Evolutionary conservation across 1,140 invertebrate species (phyloP).

Genomic region (Heliconius eleuchia): DNA sequence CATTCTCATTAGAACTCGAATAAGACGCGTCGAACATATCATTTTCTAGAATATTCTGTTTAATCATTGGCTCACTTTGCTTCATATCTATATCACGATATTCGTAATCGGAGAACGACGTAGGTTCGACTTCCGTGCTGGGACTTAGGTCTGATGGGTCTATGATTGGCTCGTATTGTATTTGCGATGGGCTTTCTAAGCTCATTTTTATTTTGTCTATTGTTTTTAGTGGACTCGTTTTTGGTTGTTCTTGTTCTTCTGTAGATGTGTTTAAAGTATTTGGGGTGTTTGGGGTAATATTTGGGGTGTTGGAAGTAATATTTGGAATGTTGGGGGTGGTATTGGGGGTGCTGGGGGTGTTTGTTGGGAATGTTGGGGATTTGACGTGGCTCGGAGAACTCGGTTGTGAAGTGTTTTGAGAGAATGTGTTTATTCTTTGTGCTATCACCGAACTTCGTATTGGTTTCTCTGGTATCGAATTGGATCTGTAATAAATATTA

Average conservation of each 20-base stretch:
- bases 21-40: slow-evolving; percentile 79
- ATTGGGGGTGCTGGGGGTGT: slow-evolving; percentile 33
- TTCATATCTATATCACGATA: slow-evolving; percentile 61
- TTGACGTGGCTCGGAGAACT: slow-evolving; percentile 50
- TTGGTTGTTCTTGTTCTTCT: slow-evolving; percentile 47
- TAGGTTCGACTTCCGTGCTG: slow-evolving; percentile 65
- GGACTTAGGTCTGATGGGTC: slow-evolving; percentile 73
- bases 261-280: slow-evolving; percentile 16
- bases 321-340: slow-evolving; percentile 32
- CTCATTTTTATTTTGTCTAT: slow-evolving; percentile 80
- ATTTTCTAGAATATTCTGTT: slow-evolving; percentile 80
- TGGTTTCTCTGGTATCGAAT: slow-evolving; percentile 83
- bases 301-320: slow-evolving; percentile 18
- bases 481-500: slow-evolving; percentile 59
- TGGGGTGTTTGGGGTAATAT: slow-evolving; percentile 29
- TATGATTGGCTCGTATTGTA: slow-evolving; percentile 78
- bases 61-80: slow-evolving; percentile 78
- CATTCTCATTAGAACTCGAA: slow-evolving; percentile 81
- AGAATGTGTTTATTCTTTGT: slow-evolving; percentile 81
- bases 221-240: slow-evolving; percentile 77
- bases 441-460: slow-evolving; percentile 83
- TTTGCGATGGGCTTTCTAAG: slow-evolving; percentile 76
- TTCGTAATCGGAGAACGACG: slow-evolving; percentile 60
- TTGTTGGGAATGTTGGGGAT: slow-evolving; percentile 35
- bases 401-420: slow-evolving; percentile 56